A percentile compares a stretch with the other conserved stretches of the same genome.
These are phyloP conservation scores for Coregonus suidteri DNA, from an alignment of 2,797 vertebrate species.

Conservation along the genomic window DNA sequence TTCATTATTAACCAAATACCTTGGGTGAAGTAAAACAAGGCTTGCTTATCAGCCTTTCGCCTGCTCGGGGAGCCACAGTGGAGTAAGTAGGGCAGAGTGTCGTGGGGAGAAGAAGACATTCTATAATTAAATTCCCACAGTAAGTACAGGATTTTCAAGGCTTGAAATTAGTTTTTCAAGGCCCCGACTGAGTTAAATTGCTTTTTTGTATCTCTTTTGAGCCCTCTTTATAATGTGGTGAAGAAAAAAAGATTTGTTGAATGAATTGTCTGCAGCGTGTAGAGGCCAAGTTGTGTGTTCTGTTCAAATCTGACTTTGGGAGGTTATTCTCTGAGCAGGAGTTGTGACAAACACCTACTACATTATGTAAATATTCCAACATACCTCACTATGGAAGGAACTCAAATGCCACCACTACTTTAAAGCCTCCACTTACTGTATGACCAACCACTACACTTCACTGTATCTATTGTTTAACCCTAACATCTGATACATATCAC, in stretches of 20 bases:
- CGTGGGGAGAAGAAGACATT: conserved; percentile 35
- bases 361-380: background rate
- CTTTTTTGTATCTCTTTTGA: background rate
- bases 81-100: conserved; percentile 51
- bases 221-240: conserved; percentile 4
- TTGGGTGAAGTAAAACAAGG: conserved; percentile 59
- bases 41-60: conserved; percentile 55
- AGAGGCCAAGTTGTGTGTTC: background rate
- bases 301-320: background rate
- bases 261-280: background rate
- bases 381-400: background rate
- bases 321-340: background rate
- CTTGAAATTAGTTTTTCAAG: conserved; percentile 53
- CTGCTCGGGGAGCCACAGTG: conserved; percentile 39
- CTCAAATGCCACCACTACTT: background rate
- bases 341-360: background rate
- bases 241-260: background rate
- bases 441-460: background rate
- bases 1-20: conserved; percentile 68
- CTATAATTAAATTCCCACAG: conserved; percentile 63
- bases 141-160: conserved; percentile 52
- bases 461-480: background rate
- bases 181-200: too few species aligned
- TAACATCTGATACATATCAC: background rate
- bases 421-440: background rate